phyloP scores from a whole-genome alignment of 2,113 vertebrate species.

The Tylochromis polylepis region DNA sequence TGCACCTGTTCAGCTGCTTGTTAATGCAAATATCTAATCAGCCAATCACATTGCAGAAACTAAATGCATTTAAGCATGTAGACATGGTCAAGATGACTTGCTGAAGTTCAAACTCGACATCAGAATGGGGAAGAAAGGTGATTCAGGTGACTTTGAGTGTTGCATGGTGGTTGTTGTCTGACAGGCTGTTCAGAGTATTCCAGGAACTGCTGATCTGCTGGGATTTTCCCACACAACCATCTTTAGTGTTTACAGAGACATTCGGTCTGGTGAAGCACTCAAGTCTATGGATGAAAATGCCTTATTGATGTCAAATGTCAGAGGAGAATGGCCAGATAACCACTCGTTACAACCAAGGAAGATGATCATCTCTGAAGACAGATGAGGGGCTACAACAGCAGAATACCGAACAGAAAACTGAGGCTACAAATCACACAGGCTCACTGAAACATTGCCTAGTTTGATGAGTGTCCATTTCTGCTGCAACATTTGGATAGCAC shows the following conservation, averaged over 20 bases:
- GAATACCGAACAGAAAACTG: neutral
- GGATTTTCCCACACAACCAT: neutral
- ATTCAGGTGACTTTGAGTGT: neutral
- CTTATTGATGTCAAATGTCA: neutral
- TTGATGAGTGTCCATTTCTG: neutral
- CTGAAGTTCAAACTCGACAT: neutral
- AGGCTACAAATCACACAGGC: neutral
- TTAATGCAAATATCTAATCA: neutral
- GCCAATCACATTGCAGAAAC: neutral
- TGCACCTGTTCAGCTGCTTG: neutral
- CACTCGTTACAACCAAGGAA: neutral
- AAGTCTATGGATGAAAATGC: neutral
- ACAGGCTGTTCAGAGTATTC: neutral
- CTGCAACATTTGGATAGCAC: neutral
- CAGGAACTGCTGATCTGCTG: neutral
- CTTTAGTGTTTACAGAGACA: neutral
- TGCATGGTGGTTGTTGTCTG: neutral
- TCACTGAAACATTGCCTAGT: neutral
- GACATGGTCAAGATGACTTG: neutral
- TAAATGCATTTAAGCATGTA: neutral
- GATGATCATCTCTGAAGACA: neutral
- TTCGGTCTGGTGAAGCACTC: neutral
- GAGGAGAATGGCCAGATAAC: neutral
- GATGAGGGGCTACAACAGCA: neutral
- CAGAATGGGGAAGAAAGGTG: neutral